Evolutionary conservation across 2,888 invertebrate species (phyloP).

Genomic region (Stenodema calcarata): DNA sequence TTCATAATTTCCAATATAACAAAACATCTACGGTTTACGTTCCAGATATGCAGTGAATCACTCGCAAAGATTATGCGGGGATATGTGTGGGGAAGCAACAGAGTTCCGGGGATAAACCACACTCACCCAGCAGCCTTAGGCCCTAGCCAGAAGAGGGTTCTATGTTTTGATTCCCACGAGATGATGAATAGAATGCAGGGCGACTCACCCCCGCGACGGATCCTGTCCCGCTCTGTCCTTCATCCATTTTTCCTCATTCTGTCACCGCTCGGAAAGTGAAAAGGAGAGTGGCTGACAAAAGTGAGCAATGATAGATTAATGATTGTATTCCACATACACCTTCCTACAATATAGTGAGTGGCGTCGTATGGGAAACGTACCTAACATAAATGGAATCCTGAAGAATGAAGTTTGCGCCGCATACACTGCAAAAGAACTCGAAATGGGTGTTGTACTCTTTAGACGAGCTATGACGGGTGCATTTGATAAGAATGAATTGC

Average conservation of each 20-base stretch:
- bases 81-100: neutral
- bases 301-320: conserved; percentile 45
- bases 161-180: conserved; percentile 45
- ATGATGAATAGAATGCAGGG: conserved; percentile 43
- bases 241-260: conserved; percentile 44
- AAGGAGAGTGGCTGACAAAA: conserved; percentile 41
- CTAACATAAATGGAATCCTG: neutral
- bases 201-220: neutral
- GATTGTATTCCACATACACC: conserved; percentile 20
- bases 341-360: neutral
- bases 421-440: too few relatives aligned
- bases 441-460: too few relatives aligned
- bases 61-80: neutral
- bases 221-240: conserved; percentile 34
- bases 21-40: too few relatives aligned
- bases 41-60: neutral
- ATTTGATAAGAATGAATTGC: too few relatives aligned
- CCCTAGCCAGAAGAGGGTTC: neutral
- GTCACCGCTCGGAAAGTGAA: conserved; percentile 26
- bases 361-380: neutral
- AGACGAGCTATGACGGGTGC: too few relatives aligned
- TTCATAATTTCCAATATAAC: too few relatives aligned
- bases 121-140: neutral
- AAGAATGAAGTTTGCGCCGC: too few relatives aligned
- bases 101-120: neutral